Base-by-base conservation (phyloP, 2,113 vertebrate species). In the Cebus imitator region DNA sequence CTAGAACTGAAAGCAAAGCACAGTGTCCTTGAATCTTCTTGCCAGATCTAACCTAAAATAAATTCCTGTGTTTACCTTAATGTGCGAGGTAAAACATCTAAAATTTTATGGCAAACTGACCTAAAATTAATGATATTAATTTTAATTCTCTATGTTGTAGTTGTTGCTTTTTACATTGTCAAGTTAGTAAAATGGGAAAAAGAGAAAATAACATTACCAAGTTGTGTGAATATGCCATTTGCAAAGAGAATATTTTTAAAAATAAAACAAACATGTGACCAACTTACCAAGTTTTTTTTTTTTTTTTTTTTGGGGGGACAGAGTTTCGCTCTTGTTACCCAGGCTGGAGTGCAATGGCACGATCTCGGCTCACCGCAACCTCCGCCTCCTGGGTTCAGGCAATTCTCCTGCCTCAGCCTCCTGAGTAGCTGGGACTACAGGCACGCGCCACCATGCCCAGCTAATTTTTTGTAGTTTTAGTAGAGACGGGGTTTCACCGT, bases 1-100 rank as follows among this genome's bases (percentile, higher is more conserved):
- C 70, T 32, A 85, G n/a, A 92, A 90, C n/a, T 94, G 37, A 87
- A 87, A 83, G 57, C 80, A 92, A 83, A 91, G 55, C 43, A 87
- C 30, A 58, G 85, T 43, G 43, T 48, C 27, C 37, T 73, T 87
- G 40, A 95, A 83, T 70, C n/a, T 84, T 68, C 57, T 90, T 87
- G 37, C 58, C 20, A 80, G 30, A 87, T 3, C 2, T 68, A 87
- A 92, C 50, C 20, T 83, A 90, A 96, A 93, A 61, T 90, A 93
- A 87, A 91, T 68, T 72, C 3, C 64, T 72, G 45, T 93, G 40
- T 80, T 80, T 58, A 87, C n/a, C 13, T 91, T 90, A 92, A 68
- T 14, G 12, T 3, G 20, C 17, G 70, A 70, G 30, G 30, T 40
- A 94, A 90, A 76, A 80, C 10, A 80, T 8, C n/a, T 40, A 82